Evolutionary conservation across 2,797 vertebrate species (phyloP).

Genomic region (Phyllotis vaccarum): DNA sequence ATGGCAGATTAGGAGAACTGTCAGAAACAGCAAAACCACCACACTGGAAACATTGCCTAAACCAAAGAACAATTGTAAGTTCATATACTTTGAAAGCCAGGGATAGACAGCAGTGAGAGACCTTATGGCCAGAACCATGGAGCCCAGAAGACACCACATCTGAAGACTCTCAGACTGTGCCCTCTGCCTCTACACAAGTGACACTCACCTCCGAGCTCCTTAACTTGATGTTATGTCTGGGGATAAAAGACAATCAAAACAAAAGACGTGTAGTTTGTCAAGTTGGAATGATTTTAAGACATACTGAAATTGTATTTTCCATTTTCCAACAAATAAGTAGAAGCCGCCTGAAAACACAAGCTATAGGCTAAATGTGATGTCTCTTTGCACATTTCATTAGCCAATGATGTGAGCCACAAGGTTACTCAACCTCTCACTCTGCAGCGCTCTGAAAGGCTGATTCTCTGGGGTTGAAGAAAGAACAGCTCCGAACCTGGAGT

Average conservation of each 20-base stretch:
- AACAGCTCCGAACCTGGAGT: constrained; percentile 63
- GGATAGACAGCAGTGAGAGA: neutral
- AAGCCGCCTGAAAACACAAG: neutral
- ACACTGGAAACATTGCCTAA: neutral
- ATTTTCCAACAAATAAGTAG: neutral
- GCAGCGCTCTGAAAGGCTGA: neutral
- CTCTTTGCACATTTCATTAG: neutral
- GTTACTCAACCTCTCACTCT: neutral
- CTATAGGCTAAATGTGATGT: neutral
- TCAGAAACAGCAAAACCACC: neutral
- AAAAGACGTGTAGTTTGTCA: constrained; percentile 16
- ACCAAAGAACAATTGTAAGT: neutral
- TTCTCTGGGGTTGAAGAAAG: neutral
- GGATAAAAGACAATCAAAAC: neutral
- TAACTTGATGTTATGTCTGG: neutral
- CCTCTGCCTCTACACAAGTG: neutral
- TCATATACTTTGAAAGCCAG: neutral
- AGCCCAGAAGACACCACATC: neutral
- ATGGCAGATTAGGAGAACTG: neutral
- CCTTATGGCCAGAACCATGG: neutral
- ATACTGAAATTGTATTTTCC: constrained; percentile 28
- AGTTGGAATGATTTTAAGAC: constrained; percentile 38
- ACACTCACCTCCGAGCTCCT: neutral
- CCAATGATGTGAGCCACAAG: neutral
- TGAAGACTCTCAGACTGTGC: neutral